phyloP scores from a whole-genome alignment of 2,888 invertebrate genomes.

The Hirtodrosophila alboralis region DNA sequence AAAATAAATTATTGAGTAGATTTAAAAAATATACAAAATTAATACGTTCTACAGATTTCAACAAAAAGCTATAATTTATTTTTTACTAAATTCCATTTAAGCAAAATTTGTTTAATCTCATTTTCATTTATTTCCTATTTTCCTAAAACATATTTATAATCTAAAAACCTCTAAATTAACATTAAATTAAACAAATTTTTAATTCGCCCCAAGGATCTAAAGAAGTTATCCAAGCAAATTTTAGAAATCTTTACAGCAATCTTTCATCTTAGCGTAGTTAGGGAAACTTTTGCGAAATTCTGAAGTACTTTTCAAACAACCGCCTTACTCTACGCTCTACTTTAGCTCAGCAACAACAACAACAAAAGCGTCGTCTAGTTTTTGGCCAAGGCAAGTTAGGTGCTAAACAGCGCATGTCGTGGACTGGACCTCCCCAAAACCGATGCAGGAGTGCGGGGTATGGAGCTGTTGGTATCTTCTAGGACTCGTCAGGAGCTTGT shows the following conservation, averaged over 20 bases:
- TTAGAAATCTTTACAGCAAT: constrained; percentile 2
- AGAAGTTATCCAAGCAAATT: background rate
- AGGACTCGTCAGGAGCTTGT: constrained; percentile 25
- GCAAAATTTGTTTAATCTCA: no score
- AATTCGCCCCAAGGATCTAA: background rate
- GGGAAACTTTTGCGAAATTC: background rate
- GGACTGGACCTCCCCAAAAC: constrained; percentile 42
- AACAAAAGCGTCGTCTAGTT: constrained; percentile 35
- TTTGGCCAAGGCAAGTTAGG: constrained; percentile 67
- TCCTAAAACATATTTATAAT: no score
- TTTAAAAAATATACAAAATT: no score
- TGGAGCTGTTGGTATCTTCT: constrained; percentile 17
- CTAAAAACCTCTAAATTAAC: no score
- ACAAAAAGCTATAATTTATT: no score
- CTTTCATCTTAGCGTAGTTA: background rate
- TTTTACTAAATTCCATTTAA: no score
- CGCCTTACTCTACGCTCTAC: constrained; percentile 1
- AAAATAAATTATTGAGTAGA: no score
- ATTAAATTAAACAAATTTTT: no score
- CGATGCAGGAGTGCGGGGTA: background rate
- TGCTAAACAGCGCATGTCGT: constrained; percentile 76
- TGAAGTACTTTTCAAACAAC: constrained; percentile 37
- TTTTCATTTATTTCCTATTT: no score
- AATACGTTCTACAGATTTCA: no score
- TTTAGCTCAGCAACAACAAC: no score